Evolutionary conservation across 2,888 invertebrate genomes (phyloP), one percentile per base, ranked within the genome.

Genomic region (Cerastis leucographa): DNA sequence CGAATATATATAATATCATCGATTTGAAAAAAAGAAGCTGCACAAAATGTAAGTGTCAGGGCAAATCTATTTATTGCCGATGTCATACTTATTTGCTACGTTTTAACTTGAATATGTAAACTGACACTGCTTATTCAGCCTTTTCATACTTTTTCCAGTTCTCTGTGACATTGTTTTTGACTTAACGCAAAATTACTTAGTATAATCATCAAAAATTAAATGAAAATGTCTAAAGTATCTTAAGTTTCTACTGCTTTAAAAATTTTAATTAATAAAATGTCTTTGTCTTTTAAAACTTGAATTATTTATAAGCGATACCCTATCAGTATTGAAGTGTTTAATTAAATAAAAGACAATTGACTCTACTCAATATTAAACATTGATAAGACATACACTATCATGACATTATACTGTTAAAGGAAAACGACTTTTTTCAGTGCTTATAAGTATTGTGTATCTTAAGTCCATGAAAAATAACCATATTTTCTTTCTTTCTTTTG

Each of bases 221-320:
- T 25, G 0, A 19, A 5, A n/a, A 61, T 8, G 1, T 7, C n/a
- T 11, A 44, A 35, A 35, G 9, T 35, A 22, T 40, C 5, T 3
- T 14, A 22, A 14, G 44, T n/a, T 17, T 17, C 2, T 5, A 44
- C 0, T 6, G 80, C 85, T 86, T 87, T 81, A 85, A 88, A 87
- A 86, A 74, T 83, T 74, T 84, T 86, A 88, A 88, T 86, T 84
- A 86, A 80, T 74, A 81, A 80, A 84, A 25, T 59, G 66, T 61
- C 64, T 78, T 80, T 71, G 78, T 76, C 54, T 11, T 72, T 44
- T 12, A 49, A 80, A 56, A 54, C 44, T 68, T 19, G 44, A 75
- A 35, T 42, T 72, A 70, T 66, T 78, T 65, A 76, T 64, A 54
- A 64, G 22, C 12, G 67, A 79, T 54, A 54, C 46, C 70, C 9